These are phyloP conservation scores for Xiphophorus couchianus DNA, from an alignment of 2,113 vertebrate species.

Conservation along the genomic window DNA sequence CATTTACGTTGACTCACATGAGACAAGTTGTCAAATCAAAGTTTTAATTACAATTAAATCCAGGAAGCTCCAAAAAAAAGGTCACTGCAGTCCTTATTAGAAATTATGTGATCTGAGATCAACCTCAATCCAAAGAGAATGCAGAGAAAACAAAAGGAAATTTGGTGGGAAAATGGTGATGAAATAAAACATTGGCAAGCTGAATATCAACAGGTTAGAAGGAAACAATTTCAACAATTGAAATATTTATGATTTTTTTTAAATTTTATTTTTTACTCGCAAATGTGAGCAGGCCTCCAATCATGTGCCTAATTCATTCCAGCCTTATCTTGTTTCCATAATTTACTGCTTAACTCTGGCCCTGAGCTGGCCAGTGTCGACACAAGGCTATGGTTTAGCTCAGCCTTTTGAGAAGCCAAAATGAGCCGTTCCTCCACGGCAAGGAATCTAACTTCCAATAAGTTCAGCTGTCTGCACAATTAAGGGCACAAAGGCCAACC, in stretches of 20 bases:
- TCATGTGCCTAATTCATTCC: not conserved
- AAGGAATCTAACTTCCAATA: slow-evolving; percentile 33
- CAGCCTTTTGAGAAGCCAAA: slow-evolving; percentile 4
- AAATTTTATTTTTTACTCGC: not conserved
- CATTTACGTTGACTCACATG: too few species aligned
- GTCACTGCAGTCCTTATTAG: too few species aligned
- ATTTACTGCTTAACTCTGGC: slow-evolving; percentile 21
- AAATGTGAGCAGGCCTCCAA: not conserved
- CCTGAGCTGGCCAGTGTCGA: slow-evolving; percentile 11
- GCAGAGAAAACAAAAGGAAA: too few species aligned
- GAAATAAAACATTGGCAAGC: not conserved
- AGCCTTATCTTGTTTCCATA: not conserved
- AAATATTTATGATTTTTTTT: too few species aligned
- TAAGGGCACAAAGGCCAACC: slow-evolving; percentile 44
- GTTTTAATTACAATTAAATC: too few species aligned
- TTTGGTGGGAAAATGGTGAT: too few species aligned
- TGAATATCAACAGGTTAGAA: not conserved
- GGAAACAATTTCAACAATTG: not conserved
- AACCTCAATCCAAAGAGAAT: too few species aligned
- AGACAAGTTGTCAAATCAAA: too few species aligned
- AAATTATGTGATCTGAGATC: too few species aligned
- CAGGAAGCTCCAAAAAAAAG: too few species aligned
- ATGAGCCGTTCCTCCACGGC: slow-evolving; percentile 42
- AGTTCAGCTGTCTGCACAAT: slow-evolving; percentile 35
- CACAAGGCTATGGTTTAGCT: slow-evolving; percentile 7